Evolutionary conservation across 2,888 invertebrate species (phyloP), one percentile per base, ranked within the genome.

Genomic region (Mythimna lalbum): DNA sequence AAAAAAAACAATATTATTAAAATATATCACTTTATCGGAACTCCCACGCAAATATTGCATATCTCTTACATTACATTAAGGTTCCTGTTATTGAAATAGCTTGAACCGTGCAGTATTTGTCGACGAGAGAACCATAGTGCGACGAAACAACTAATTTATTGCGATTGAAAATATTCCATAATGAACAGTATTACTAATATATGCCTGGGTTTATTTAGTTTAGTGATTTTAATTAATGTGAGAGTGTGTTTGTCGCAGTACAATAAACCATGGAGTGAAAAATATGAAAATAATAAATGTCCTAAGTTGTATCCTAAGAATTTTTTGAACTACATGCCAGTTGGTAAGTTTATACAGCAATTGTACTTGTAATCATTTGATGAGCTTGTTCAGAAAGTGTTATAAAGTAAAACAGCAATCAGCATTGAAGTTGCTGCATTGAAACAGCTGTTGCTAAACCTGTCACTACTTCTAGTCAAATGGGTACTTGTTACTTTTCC

Each of bases 251-350:
- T 91, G 47, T 90, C 94, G 50, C 92, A 94, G 65, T 96, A 92
- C 78, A 95, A 91, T 80, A 96, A 96, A 86, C 90, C 91, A 64
- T 96, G 95, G 95, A 93, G 85, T 87, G 95, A 95, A 69, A 95
- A 94, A 84, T 95, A 95, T 87, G 96, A 95, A 87, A 94, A 88
- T 87, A 94, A 94, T 83, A 91, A 96, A 69, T 97, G 97, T 82
- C 96, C 96, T 1, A 96, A 95, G 81, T 88, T 97, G 36, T 96
- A 95, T 87, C 96, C 96, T 4, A 96, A 93, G 86, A 95, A 96
- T 86, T 97, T 96, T 80, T 91, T 94, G 36, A 96, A 96, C 84
- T 96, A 94, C 87, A 94, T 96, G 63, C 97, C 97, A 77, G 93
- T 94, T 65, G 97, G 97, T 92, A 95, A 96, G 95, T 91, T 64